Percentiles rank a stretch among this genome's conserved stretches.
These are phyloP conservation scores for Seladonia tumulorum DNA, from an alignment of 2,888 invertebrate genomes.

Conservation along the genomic window DNA sequence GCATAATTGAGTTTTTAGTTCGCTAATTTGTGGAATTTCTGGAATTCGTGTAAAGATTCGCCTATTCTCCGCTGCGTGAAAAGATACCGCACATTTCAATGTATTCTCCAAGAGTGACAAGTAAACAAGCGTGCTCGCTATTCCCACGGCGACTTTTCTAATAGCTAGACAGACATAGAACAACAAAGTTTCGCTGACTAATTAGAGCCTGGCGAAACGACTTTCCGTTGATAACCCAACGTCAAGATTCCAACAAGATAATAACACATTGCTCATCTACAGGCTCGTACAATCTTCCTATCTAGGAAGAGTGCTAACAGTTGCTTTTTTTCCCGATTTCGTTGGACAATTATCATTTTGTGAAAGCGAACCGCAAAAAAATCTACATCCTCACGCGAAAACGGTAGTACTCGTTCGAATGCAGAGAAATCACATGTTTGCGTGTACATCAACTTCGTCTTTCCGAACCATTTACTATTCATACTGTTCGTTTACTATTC, in stretches of 20 bases:
- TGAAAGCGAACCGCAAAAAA: conserved; percentile 2
- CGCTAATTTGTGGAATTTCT: not conserved
- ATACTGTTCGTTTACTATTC: not conserved
- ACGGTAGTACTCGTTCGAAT: not conserved
- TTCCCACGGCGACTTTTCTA: not conserved
- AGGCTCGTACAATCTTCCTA: not conserved
- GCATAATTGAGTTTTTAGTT: not conserved
- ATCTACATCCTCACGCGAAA: not conserved
- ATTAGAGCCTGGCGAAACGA: conserved; percentile 6
- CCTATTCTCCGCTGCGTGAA: not conserved
- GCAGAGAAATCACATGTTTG: not conserved
- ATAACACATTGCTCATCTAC: not conserved
- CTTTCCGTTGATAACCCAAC: conserved; percentile 9
- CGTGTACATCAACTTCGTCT: not conserved
- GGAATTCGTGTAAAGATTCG: not conserved
- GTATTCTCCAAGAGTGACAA: not conserved
- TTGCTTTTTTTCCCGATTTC: not conserved
- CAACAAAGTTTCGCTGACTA: conserved; percentile 14
- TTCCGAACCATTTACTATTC: conserved; percentile 1
- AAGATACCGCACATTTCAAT: not conserved
- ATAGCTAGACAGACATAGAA: not conserved
- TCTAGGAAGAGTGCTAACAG: conserved; percentile 1
- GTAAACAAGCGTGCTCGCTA: not conserved
- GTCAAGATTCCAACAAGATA: not conserved
- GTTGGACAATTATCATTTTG: conserved; percentile 1